Evolutionary conservation across 2,888 invertebrate genomes (phyloP).

Genomic region (Agrochola circellaris): DNA sequence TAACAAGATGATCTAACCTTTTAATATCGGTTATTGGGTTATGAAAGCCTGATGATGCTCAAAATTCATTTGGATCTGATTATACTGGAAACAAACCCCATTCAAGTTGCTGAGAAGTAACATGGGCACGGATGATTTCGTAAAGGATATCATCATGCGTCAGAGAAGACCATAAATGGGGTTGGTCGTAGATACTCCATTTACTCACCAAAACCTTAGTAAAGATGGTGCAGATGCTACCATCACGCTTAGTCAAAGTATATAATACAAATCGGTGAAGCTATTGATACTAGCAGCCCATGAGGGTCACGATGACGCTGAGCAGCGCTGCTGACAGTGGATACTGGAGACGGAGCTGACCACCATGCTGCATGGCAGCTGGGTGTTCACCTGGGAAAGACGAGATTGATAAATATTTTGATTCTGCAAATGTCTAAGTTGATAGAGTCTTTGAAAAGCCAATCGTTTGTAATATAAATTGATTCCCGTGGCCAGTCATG

Average conservation of each 20-base stretch:
- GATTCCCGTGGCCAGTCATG: not conserved
- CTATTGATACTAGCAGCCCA: conserved; percentile 86
- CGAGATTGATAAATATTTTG: conserved; percentile 4
- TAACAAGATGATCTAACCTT: not conserved
- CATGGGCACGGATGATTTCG: not conserved
- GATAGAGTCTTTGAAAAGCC: not conserved
- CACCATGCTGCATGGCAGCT: conserved; percentile 96
- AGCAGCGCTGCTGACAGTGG: conserved; percentile 93
- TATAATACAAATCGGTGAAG: conserved; percentile 55
- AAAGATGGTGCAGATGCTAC: conserved; percentile 2
- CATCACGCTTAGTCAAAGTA: conserved; percentile 38
- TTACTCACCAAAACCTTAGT: not conserved
- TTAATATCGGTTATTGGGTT: not conserved
- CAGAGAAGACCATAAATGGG: not conserved
- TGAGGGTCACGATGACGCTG: conserved; percentile 92
- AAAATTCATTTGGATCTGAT: not conserved
- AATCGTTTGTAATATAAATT: not conserved
- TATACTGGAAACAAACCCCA: not conserved
- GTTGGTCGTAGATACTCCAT: conserved; percentile 9
- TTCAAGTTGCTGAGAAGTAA: no score
- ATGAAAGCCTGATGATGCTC: not conserved
- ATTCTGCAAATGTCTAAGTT: not conserved
- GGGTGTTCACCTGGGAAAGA: conserved; percentile 94
- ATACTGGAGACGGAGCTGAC: conserved; percentile 93
- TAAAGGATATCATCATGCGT: no score